These are phyloP conservation scores for Pyrrhopygopsis socrates DNA, from an alignment of 2,888 invertebrate species.

Conservation along the genomic window DNA sequence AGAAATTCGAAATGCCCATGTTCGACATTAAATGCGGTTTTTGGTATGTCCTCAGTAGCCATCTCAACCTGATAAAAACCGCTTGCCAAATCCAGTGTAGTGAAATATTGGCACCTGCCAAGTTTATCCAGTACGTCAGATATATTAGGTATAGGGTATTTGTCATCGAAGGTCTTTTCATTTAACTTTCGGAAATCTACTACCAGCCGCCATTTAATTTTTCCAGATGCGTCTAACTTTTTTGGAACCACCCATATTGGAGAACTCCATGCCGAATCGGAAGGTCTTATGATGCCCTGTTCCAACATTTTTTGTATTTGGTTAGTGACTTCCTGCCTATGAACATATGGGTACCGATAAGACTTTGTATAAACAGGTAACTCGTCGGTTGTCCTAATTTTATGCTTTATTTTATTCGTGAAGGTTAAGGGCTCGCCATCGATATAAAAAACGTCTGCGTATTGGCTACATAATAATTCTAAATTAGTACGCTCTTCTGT, in stretches of 20 bases:
- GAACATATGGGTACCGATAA: constrained; percentile 57
- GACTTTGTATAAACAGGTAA: constrained; percentile 61
- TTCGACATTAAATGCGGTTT: constrained; percentile 74
- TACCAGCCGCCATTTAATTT: constrained; percentile 68
- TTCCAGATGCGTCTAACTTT: constrained; percentile 50
- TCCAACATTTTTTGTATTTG: constrained; percentile 65
- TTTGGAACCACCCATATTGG: constrained; percentile 67
- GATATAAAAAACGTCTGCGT: constrained; percentile 44
- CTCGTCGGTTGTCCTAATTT: constrained; percentile 48
- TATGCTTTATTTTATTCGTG: constrained; percentile 46
- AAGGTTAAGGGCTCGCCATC: constrained; percentile 45
- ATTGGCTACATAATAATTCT: constrained; percentile 1
- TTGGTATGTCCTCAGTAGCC: constrained; percentile 58
- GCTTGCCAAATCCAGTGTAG: constrained; percentile 69
- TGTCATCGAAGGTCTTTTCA: constrained; percentile 59
- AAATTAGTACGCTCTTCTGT: constrained; percentile 1
- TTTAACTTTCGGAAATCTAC: constrained; percentile 82
- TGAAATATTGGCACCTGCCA: constrained; percentile 74
- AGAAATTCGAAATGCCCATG: constrained; percentile 78
- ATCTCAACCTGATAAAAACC: constrained; percentile 80
- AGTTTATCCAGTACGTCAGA: constrained; percentile 72
- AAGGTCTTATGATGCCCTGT: constrained; percentile 58
- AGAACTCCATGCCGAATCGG: constrained; percentile 62
- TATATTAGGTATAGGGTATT: constrained; percentile 70
- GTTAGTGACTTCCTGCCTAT: constrained; percentile 50